Percentiles rank a stretch among this genome's conserved stretches.
Conservation (phyloP, 2,888 invertebrate species). For the Pollenia labialis region DNA sequence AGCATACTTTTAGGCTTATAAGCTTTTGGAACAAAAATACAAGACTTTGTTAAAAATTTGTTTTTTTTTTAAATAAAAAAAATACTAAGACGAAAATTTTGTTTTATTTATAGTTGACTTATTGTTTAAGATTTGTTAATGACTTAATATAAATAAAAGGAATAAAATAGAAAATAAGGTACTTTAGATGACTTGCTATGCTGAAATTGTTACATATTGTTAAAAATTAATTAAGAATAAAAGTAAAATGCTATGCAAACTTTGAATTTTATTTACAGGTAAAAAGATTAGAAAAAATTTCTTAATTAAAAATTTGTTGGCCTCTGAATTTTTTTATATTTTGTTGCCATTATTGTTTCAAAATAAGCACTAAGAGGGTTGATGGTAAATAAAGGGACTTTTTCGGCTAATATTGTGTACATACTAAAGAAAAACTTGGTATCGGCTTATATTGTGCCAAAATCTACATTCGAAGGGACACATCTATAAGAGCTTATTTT, state of each 20-base stretch:
- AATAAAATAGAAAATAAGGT: neutral
- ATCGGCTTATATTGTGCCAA: too few species aligned
- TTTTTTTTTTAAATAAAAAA: constrained; percentile 1
- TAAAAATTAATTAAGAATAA: constrained; percentile 12
- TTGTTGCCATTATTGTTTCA: too few species aligned
- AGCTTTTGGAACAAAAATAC: constrained; percentile 12
- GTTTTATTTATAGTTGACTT: constrained; percentile 18
- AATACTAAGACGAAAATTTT: constrained; percentile 26
- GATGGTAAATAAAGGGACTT: too few species aligned
- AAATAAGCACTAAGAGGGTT: too few species aligned
- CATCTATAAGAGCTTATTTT: too few species aligned
- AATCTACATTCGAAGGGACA: too few species aligned
- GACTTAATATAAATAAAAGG: constrained; percentile 33
- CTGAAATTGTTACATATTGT: neutral
- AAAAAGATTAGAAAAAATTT: neutral
- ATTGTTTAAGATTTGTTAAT: constrained; percentile 43
- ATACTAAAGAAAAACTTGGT: too few species aligned
- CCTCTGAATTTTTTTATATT: too few species aligned
- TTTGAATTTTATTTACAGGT: neutral
- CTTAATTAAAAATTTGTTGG: too few species aligned
- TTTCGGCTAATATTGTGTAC: too few species aligned
- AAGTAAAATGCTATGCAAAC: neutral
- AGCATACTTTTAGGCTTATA: constrained; percentile 59
- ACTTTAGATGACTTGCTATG: neutral
- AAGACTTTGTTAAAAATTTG: neutral